Evolutionary conservation across 2,888 invertebrate species (phyloP), one percentile per base, ranked within the genome.

Genomic region (Caenorhabditis auriculariae): DNA sequence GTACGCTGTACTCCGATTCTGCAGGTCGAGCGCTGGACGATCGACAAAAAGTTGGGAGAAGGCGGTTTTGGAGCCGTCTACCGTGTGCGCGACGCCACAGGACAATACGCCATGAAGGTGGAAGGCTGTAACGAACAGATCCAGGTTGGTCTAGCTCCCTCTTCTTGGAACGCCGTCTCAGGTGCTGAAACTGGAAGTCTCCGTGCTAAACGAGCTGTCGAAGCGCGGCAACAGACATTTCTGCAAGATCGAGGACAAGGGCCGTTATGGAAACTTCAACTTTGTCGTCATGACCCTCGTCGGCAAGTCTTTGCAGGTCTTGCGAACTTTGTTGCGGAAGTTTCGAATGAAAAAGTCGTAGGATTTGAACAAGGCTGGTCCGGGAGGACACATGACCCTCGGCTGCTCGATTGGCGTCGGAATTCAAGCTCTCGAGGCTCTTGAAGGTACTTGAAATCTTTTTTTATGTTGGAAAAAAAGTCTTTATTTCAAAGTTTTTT

Each of bases 21-120:
- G 4, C 51, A 61, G 54, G 69, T 75, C 41, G 75, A 75, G 35
- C 64, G 75, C 38, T 74, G 74, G 74, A 68, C 55, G 9, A 73
- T 75, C 51, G 63, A 65, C 24, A 75, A 75, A 66, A 75, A 75
- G 54, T 59, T 75, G 41, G 75, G 75, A 57, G 76, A 74, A 52
- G 76, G 76, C 54, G 74, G 69, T 5, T 76, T 76, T 55, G 66
- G 68, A 37, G 76, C 74, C 46, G 77, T 76, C 45, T 76, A 76
- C 63, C 66, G 66, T 32, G 66, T 66, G 15, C 50, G 51, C 28
- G 76, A 74, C 44, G 19, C 66, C 7, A 69, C 72, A 15, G 75
- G 74, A 19, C 42, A 55, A 43, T 75, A 75, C 50, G 75, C 75
- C n/a, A 59, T 75, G 50, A 75, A 75, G 48, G 68, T 70, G 29